These are phyloP conservation scores for Molossus alvarezi DNA, from an alignment of 2,797 vertebrate species.

Conservation along the genomic window DNA sequence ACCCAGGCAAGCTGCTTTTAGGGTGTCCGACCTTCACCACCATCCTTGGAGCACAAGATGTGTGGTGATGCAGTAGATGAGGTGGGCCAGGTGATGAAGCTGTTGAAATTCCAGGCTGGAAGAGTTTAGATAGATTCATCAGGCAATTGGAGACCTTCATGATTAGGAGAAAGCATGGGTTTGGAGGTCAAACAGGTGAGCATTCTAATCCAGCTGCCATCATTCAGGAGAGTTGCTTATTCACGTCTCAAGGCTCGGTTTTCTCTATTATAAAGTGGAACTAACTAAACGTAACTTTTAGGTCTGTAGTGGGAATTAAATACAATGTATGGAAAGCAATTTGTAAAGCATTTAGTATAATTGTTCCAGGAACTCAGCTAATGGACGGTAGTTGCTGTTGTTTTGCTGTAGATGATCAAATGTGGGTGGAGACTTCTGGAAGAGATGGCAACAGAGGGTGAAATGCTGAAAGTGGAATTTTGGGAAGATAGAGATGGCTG, in stretches of 20 bases:
- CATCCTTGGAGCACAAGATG: background rate
- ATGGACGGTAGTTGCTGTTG: background rate
- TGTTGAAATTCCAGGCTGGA: background rate
- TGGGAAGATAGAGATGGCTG: background rate
- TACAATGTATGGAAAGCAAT: background rate
- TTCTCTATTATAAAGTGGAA: background rate
- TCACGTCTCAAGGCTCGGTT: background rate
- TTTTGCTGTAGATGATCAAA: background rate
- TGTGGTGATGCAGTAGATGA: background rate
- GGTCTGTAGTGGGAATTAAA: background rate
- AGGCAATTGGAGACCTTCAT: background rate
- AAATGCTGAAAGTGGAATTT: background rate
- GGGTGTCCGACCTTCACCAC: background rate
- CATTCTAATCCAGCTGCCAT: background rate
- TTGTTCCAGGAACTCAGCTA: background rate
- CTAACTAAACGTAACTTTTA: constrained; percentile 23
- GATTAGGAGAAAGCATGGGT: background rate
- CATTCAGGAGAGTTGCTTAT: background rate
- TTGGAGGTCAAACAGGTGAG: background rate
- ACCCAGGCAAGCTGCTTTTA: background rate
- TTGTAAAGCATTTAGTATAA: background rate
- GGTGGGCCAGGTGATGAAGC: background rate
- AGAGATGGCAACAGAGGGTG: background rate
- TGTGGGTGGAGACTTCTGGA: background rate
- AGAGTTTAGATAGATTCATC: background rate